Evolutionary conservation across 2,888 invertebrate genomes (phyloP).

Genomic region (Eristalinus sepulchralis): DNA sequence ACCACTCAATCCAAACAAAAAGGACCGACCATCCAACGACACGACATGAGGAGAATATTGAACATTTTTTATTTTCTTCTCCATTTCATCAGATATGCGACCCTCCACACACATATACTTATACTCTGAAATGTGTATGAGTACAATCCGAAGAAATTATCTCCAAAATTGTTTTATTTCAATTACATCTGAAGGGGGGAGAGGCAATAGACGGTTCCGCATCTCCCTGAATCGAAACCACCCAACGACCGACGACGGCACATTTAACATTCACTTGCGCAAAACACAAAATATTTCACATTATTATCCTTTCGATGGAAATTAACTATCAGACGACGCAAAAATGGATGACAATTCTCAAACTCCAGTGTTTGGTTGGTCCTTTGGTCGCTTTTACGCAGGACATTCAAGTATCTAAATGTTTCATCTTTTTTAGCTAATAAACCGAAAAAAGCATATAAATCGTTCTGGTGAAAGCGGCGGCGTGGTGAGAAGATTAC

Average conservation of each 20-base stretch:
- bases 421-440: constrained; percentile 65
- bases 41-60: constrained; percentile 39
- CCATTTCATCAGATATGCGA: constrained; percentile 48
- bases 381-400: constrained; percentile 10
- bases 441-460: constrained; percentile 59
- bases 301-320: constrained; percentile 65
- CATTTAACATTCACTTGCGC: constrained; percentile 18
- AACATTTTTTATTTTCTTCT: constrained; percentile 51
- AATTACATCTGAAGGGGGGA: constrained; percentile 32
- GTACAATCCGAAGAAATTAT: constrained; percentile 50
- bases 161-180: constrained; percentile 60
- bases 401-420: constrained; percentile 55
- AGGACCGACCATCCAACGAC: constrained; percentile 12
- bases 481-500: constrained; percentile 47
- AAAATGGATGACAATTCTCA: constrained; percentile 32
- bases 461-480: constrained; percentile 45
- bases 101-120: background rate
- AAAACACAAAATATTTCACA: constrained; percentile 58
- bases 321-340: constrained; percentile 61
- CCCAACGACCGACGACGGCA: constrained; percentile 2
- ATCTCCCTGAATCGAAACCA: background rate
- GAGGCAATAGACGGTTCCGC: constrained; percentile 37
- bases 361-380: background rate
- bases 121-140: background rate
- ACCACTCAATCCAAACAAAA: background rate